These are phyloP conservation scores for Xylocopa sonorina DNA, from an alignment of 1,140 invertebrate genomes.

Conservation along the genomic window DNA sequence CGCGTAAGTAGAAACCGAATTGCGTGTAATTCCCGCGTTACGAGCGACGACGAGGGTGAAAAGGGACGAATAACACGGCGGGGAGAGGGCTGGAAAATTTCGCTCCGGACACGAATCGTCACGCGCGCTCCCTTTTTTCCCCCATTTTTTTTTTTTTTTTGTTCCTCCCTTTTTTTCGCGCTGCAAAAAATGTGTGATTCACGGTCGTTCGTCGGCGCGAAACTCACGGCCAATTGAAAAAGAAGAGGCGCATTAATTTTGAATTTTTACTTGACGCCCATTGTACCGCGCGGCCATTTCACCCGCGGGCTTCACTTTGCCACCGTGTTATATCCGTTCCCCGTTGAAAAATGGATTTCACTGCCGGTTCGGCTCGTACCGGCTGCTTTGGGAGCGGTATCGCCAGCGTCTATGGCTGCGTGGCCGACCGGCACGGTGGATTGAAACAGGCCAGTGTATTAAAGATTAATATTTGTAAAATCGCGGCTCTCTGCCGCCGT, in stretches of 20 bases:
- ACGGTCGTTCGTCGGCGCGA: not conserved
- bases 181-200: conserved; percentile 13
- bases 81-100: too few relatives aligned
- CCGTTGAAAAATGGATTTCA: conserved; percentile 63
- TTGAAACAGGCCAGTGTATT: conserved; percentile 1
- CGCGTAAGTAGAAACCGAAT: conserved; percentile 40
- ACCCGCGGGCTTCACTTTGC: conserved; percentile 45
- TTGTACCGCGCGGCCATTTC: conserved; percentile 51
- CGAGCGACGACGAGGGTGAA: too few relatives aligned
- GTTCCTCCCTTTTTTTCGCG: too few relatives aligned
- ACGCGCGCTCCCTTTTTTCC: not conserved
- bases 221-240: conserved; percentile 42
- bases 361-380: not conserved
- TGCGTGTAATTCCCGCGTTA: too few relatives aligned
- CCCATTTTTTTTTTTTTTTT: too few relatives aligned
- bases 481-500: too few relatives aligned
- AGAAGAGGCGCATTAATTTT: conserved; percentile 46
- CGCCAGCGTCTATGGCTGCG: not conserved
- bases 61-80: too few relatives aligned
- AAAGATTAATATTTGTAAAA: conserved; percentile 25
- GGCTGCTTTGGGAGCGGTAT: not conserved
- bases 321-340: conserved; percentile 45
- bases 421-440: not conserved
- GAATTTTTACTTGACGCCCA: conserved; percentile 56
- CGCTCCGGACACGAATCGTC: not conserved